Base-by-base conservation (phyloP, 2,888 invertebrate genomes). In the Cephus pygmeus region DNA sequence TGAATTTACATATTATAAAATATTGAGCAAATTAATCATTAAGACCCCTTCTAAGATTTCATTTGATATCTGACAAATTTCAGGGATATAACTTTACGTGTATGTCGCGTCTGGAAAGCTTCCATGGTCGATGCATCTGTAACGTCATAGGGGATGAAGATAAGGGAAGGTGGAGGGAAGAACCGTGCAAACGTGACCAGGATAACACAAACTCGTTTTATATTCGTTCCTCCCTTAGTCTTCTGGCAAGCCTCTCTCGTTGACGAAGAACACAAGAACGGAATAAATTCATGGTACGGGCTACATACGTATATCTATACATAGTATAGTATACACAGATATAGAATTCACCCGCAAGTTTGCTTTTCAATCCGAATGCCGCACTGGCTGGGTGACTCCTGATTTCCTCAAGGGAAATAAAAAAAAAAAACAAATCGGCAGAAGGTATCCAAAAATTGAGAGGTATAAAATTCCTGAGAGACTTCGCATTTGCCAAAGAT, bases 111-210 rank as follows among this genome's bases (percentile, higher is more conserved):
- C 56, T 23, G 56, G 23, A 56, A 23, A 56, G 56, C 56, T 56
- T 56, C 56, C 23, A 23, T 56, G 56, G 40, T 56, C 56, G 56
- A 56, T 56, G 56, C 56, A 56, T 56, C 56, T 56, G 15, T 23
- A 23, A 56, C 15, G 15, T 23, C 23, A 56, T 56, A 34, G 69
- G 73, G 40, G 33, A 23, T 36, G 56, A 69, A 69, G 73, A 34
- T 73, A 77, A 73, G 78, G 79, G 76, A 82, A 80, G 77, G 81
- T 82, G 81, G 81, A 81, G 85, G 85, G 85, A 86, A 85, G 85
- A 85, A 83, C 71, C 83, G 83, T 81, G 78, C 79, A 83, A 83
- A 88, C 90, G 89, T 90, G 90, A 89, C 87, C 81, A 77, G 89
- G 87, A 87, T 90, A 88, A 87, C 85, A 83, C 84, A 80, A 82